Conservation (phyloP, 2,888 invertebrate genomes). For the Junonia oenone region DNA sequence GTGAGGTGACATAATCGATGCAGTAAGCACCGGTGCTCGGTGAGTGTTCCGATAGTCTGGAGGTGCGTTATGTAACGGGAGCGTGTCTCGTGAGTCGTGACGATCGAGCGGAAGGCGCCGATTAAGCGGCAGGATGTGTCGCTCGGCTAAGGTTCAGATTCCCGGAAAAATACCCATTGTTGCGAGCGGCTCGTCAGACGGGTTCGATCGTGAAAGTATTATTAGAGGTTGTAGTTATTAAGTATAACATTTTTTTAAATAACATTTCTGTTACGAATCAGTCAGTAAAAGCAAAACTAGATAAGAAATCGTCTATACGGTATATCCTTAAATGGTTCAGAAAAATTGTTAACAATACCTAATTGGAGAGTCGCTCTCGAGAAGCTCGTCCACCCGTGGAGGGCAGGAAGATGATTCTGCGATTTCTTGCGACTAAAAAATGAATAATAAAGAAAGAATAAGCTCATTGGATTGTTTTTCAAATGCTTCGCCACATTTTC, state of each 20-base stretch:
- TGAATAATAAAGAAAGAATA: constrained; percentile 16
- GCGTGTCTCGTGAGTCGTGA: constrained; percentile 11
- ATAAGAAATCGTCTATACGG: constrained; percentile 1
- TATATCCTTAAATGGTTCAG: constrained; percentile 31
- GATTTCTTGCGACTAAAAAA: constrained; percentile 26
- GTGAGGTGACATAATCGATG: constrained; percentile 74
- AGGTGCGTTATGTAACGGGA: constrained; percentile 71
- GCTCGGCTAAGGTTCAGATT: constrained; percentile 2
- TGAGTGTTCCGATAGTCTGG: constrained; percentile 56
- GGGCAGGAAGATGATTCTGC: constrained; percentile 36
- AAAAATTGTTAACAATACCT: constrained; percentile 44
- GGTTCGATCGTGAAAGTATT: constrained; percentile 9
- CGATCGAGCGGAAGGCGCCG: constrained; percentile 3
- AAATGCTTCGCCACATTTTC: constrained; percentile 18
- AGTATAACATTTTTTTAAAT: not conserved
- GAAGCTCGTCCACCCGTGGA: constrained; percentile 46
- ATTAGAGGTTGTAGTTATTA: constrained; percentile 2
- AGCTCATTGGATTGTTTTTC: constrained; percentile 18
- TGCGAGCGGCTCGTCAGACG: not conserved
- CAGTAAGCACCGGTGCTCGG: constrained; percentile 69
- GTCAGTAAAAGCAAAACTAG: not conserved
- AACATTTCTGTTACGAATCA: constrained; percentile 7
- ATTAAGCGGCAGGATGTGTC: constrained; percentile 5
- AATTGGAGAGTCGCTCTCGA: constrained; percentile 52
- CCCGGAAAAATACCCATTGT: constrained; percentile 17